Conservation (phyloP, 2,888 invertebrate species). For the Drosophila antonietae region DNA sequence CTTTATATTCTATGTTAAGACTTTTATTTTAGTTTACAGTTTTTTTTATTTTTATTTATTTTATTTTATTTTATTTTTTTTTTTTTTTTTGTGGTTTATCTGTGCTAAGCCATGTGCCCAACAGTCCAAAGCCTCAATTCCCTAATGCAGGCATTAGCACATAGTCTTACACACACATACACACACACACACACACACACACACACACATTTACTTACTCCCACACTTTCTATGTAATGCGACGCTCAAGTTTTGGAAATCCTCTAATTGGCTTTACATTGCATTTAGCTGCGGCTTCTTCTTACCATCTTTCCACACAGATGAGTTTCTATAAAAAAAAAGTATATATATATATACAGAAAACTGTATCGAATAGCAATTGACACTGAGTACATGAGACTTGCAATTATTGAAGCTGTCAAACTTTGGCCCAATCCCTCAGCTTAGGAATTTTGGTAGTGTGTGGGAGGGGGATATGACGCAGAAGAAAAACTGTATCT, state of each 20-base stretch:
- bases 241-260: conserved; percentile 70
- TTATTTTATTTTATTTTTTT: conserved; percentile 15
- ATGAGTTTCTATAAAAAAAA: conserved; percentile 39
- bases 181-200: not conserved
- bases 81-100: conserved; percentile 47
- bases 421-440: conserved; percentile 15
- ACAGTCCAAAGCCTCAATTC: conserved; percentile 18
- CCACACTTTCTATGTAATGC: conserved; percentile 45
- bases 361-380: conserved; percentile 13
- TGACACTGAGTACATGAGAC: conserved; percentile 42
- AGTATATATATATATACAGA: not conserved
- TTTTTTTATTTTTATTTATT: too few relatives aligned
- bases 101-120: conserved; percentile 21
- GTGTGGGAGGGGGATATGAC: not conserved
- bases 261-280: conserved; percentile 76
- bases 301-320: conserved; percentile 6
- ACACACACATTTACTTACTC: too few relatives aligned
- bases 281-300: conserved; percentile 13
- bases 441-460: conserved; percentile 26
- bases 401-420: conserved; percentile 36
- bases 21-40: conserved; percentile 34
- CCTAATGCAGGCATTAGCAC: conserved; percentile 25
- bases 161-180: conserved; percentile 5
- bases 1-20: not conserved
- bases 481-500: conserved; percentile 13